These are phyloP conservation scores for Eleginops maclovinus DNA, from an alignment of 2,113 vertebrate genomes.

Conservation along the genomic window DNA sequence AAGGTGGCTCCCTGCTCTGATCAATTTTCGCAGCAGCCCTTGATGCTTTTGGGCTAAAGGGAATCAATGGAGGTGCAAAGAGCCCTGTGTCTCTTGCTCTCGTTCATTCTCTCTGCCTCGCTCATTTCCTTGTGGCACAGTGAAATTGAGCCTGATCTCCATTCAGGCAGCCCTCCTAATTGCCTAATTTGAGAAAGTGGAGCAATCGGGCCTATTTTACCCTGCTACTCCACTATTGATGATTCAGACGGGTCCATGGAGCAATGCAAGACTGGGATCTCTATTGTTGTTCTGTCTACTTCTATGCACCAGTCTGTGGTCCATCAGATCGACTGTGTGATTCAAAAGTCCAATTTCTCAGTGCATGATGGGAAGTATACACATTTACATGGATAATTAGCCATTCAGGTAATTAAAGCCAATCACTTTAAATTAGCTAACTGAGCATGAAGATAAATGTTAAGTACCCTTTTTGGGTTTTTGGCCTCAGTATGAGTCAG, in stretches of 20 bases:
- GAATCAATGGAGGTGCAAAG: constrained; percentile 75
- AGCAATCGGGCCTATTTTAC: constrained; percentile 70
- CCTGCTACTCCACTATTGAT: constrained; percentile 65
- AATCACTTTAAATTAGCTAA: constrained; percentile 39
- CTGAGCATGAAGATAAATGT: constrained; percentile 27
- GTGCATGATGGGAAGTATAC: constrained; percentile 36
- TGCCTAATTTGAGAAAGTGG: constrained; percentile 81
- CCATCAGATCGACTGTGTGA: constrained; percentile 43
- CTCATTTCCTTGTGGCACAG: constrained; percentile 60
- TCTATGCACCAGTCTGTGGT: constrained; percentile 36
- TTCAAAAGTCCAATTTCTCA: constrained; percentile 63
- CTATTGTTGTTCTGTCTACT: constrained; percentile 57
- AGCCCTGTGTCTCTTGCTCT: constrained; percentile 46
- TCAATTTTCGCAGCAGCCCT: constrained; percentile 72
- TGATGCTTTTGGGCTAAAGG: constrained; percentile 63
- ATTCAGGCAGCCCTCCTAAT: constrained; percentile 76
- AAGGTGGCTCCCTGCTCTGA: constrained; percentile 69
- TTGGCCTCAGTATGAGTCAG: background rate
- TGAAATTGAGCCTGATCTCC: constrained; percentile 70
- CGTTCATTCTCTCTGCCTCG: constrained; percentile 55
- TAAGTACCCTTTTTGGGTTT: constrained; percentile 34
- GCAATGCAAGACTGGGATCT: constrained; percentile 57
- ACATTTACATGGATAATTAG: constrained; percentile 48
- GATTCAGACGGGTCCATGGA: constrained; percentile 65
- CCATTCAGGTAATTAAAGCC: constrained; percentile 48